A percentile compares a stretch with the other conserved stretches of the same genome.
phyloP scores from a whole-genome alignment of 2,888 invertebrate species.

The Synanthedon formicaeformis region DNA sequence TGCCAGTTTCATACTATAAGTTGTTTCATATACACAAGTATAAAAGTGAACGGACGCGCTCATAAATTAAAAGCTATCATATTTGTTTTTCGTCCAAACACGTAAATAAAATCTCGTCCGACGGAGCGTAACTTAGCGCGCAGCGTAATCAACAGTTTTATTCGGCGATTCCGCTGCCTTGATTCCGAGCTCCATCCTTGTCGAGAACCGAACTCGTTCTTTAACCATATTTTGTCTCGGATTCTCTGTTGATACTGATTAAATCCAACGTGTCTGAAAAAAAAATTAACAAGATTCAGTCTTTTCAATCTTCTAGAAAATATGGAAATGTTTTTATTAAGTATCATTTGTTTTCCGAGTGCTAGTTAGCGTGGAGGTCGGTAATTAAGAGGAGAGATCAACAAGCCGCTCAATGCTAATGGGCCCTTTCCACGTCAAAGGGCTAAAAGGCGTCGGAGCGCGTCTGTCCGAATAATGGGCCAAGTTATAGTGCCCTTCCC shows the following conservation, averaged over 20 bases:
- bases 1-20: constrained; percentile 23
- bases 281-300: constrained; percentile 10
- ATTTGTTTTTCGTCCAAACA: constrained; percentile 57
- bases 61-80: constrained; percentile 65
- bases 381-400: constrained; percentile 64
- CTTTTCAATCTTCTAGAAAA: neutral
- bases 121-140: constrained; percentile 54
- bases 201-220: constrained; percentile 37
- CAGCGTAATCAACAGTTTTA: constrained; percentile 63
- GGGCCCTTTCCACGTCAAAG: constrained; percentile 65
- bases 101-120: constrained; percentile 60
- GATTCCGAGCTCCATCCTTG: constrained; percentile 41
- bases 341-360: constrained; percentile 9
- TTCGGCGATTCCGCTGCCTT: constrained; percentile 53
- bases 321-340: constrained; percentile 1
- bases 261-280: constrained; percentile 31
- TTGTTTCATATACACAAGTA: constrained; percentile 4
- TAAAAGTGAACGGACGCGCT: constrained; percentile 33
- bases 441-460: constrained; percentile 63
- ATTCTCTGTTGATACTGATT: constrained; percentile 42
- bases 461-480: constrained; percentile 64
- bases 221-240: constrained; percentile 43
- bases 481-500: constrained; percentile 44
- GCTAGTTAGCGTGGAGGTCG: constrained; percentile 48
- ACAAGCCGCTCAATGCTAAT: constrained; percentile 65